Evolutionary conservation across 2,888 invertebrate species (phyloP).

Genomic region (Zhuqinia jingwanae): DNA sequence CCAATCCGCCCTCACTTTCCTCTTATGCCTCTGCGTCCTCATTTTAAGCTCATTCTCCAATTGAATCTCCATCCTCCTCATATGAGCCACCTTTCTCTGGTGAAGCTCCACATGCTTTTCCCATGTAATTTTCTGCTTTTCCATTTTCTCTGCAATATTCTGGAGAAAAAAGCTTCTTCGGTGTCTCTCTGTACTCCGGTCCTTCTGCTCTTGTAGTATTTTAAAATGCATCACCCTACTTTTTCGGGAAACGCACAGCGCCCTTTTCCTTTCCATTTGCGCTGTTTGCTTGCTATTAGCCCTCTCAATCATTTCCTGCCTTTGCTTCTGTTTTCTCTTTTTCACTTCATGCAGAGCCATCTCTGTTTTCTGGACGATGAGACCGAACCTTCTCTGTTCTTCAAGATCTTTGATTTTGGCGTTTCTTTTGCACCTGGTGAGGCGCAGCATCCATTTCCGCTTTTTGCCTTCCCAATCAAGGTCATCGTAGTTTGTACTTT

Average conservation of each 20-base stretch:
- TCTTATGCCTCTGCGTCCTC: not conserved
- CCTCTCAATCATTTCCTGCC: not conserved
- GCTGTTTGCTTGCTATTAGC: not conserved
- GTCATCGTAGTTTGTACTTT: conserved; percentile 41
- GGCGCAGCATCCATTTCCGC: not conserved
- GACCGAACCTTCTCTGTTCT: not conserved
- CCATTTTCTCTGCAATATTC: conserved; percentile 26
- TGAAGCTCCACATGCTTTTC: conserved; percentile 1
- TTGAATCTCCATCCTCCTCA: conserved; percentile 16
- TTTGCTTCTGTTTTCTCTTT: not conserved
- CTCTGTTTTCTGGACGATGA: not conserved
- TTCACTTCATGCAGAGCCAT: not conserved
- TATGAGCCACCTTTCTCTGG: not conserved
- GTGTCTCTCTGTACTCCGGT: not conserved
- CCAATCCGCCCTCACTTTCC: not conserved
- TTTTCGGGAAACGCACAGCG: not conserved
- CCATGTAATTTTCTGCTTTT: conserved; percentile 32
- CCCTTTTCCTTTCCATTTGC: not conserved
- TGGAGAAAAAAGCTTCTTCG: conserved; percentile 29
- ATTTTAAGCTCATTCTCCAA: conserved; percentile 8
- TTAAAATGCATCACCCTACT: not conserved
- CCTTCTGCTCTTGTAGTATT: not conserved
- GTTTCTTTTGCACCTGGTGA: not conserved
- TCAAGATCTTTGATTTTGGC: not conserved
- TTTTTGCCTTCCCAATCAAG: conserved; percentile 42